Conservation (phyloP, 2,888 invertebrate species). For the Protodeltote pygarga region DNA sequence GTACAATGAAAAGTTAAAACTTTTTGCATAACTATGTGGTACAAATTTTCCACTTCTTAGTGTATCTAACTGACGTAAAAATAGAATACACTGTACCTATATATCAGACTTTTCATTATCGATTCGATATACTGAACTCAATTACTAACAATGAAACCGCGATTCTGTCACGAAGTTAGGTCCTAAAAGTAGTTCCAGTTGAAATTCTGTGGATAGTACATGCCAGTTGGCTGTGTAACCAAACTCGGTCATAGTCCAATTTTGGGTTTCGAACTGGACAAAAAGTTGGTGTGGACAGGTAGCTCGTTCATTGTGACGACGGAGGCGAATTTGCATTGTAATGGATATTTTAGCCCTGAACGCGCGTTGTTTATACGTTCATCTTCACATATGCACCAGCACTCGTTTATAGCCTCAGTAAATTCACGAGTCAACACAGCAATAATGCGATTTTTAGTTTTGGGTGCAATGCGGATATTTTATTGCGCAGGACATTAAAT, state of each 20-base stretch:
- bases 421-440: slow-evolving; percentile 55
- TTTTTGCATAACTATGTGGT: no score
- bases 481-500: slow-evolving; percentile 20
- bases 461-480: slow-evolving; percentile 33
- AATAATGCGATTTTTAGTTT: slow-evolving; percentile 46
- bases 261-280: slow-evolving; percentile 68
- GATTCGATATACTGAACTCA: slow-evolving; percentile 18
- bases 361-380: slow-evolving; percentile 64
- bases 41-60: no score
- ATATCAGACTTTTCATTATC: slow-evolving; percentile 12
- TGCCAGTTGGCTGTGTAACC: slow-evolving; percentile 47
- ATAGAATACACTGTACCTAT: no score
- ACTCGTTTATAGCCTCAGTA: slow-evolving; percentile 57
- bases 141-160: slow-evolving; percentile 23
- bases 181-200: slow-evolving; percentile 36
- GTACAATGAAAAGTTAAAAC: slow-evolving; percentile 15
- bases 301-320: slow-evolving; percentile 74
- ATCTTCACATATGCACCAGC: slow-evolving; percentile 62
- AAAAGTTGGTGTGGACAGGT: slow-evolving; percentile 77
- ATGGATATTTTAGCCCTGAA: slow-evolving; percentile 71
- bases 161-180: slow-evolving; percentile 29
- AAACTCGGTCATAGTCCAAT: slow-evolving; percentile 75
- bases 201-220: slow-evolving; percentile 36
- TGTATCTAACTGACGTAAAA: no score
- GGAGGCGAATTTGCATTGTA: slow-evolving; percentile 81